Evolutionary conservation across 2,888 invertebrate genomes (phyloP).

Genomic region (Leptopilina drosophilae): DNA sequence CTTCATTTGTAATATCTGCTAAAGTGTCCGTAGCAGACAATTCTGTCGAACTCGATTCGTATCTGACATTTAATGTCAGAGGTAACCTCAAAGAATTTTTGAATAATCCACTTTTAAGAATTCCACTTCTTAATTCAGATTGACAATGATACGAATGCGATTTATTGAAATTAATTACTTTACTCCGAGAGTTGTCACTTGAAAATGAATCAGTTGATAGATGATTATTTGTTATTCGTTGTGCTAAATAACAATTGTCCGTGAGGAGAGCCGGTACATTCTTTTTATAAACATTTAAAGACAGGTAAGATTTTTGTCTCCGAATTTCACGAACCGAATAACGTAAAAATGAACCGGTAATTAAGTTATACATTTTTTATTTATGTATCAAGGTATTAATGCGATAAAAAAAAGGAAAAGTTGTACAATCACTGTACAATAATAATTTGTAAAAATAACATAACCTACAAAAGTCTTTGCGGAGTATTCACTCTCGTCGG

Average conservation of each 20-base stretch:
- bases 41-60: neutral
- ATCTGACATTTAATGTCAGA: neutral
- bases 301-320: neutral
- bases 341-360: neutral
- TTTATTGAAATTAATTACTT: neutral
- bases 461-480: neutral
- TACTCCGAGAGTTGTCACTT: neutral
- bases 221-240: neutral
- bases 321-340: neutral
- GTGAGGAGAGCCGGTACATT: neutral
- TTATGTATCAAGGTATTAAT: neutral
- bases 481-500: neutral
- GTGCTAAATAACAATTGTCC: neutral
- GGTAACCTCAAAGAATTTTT: neutral
- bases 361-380: constrained; percentile 11
- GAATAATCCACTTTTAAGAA: constrained; percentile 8
- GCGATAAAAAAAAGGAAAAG: neutral
- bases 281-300: neutral
- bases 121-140: neutral
- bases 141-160: neutral
- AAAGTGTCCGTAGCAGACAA: neutral
- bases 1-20: neutral
- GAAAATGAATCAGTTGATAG: neutral
- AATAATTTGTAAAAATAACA: neutral
- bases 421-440: no score